A percentile compares a stretch with the other conserved stretches of the same genome.
phyloP scores from a whole-genome alignment of 2,888 invertebrate species.

The Agrotis ipsilon region DNA sequence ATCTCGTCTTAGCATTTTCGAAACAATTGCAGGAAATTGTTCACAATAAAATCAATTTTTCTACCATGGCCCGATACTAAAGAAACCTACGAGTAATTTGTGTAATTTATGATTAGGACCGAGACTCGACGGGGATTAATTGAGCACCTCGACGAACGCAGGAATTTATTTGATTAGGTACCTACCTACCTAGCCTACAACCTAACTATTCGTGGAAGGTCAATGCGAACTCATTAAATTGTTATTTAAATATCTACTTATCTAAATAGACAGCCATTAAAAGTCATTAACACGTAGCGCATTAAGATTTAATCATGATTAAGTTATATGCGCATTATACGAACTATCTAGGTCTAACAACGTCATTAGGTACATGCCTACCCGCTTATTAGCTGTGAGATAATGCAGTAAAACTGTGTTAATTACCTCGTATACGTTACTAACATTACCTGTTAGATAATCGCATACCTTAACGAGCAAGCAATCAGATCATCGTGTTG shows the following conservation, averaged over 20 bases:
- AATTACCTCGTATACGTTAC: conserved; percentile 66
- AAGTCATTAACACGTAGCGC: conserved; percentile 11
- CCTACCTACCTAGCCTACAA: background rate
- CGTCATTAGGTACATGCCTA: conserved; percentile 43
- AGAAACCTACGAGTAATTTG: background rate
- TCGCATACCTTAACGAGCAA: conserved; percentile 59
- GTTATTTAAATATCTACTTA: conserved; percentile 13
- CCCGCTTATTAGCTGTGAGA: conserved; percentile 45
- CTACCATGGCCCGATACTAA: too few species aligned
- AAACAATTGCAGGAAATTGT: too few species aligned
- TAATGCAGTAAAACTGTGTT: conserved; percentile 68
- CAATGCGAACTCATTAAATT: conserved; percentile 29
- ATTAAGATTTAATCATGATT: conserved; percentile 39
- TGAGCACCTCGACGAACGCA: background rate
- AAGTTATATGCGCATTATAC: conserved; percentile 34
- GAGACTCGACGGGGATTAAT: background rate
- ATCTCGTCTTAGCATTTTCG: too few species aligned
- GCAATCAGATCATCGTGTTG: conserved; percentile 57
- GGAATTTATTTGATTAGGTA: background rate
- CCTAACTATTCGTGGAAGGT: conserved; percentile 19
- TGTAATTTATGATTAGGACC: conserved; percentile 1
- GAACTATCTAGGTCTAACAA: conserved; percentile 43
- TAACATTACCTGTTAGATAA: conserved; percentile 66
- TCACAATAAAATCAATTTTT: too few species aligned
- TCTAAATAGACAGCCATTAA: conserved; percentile 25